Evolutionary conservation across 37 sponge, comb jelly and placozoan genomes (phyloP).

Genomic region (Agelas oroides): DNA sequence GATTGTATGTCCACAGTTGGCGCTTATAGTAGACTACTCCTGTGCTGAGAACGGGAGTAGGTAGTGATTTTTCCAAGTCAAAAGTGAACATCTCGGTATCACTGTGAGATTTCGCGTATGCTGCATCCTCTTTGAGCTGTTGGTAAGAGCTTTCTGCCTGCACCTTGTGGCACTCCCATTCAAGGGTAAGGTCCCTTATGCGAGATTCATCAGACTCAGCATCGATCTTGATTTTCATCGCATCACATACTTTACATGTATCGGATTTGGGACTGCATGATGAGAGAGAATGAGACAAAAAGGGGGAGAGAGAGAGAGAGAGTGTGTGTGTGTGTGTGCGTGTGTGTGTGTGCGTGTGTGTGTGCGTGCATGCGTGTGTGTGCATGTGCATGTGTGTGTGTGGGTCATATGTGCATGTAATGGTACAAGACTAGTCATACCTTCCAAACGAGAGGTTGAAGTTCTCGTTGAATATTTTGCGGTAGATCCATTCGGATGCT

Average conservation of each 20-base stretch:
- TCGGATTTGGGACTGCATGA: conserved; percentile 22
- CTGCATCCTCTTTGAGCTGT: conserved; percentile 35
- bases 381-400: background rate
- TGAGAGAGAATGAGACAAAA: too few species aligned
- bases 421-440: background rate
- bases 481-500: conserved; percentile 44
- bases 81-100: conserved; percentile 32
- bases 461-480: conserved; percentile 39
- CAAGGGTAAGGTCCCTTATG: background rate
- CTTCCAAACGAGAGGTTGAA: conserved; percentile 41
- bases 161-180: conserved; percentile 21
- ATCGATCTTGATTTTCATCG: background rate
- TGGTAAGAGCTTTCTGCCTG: conserved; percentile 27
- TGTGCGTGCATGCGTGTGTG: background rate
- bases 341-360: background rate
- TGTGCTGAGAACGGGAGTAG: conserved; percentile 29
- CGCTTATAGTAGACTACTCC: conserved; percentile 36
- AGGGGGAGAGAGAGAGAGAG: too few species aligned
- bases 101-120: background rate
- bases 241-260: conserved; percentile 39
- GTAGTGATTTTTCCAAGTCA: conserved; percentile 23
- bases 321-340: background rate
- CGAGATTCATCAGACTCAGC: conserved; percentile 8
- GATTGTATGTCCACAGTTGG: conserved; percentile 52
- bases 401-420: background rate